Conservation (phyloP, 1,140 invertebrate genomes). For the Apocrypta bakeri region DNA sequence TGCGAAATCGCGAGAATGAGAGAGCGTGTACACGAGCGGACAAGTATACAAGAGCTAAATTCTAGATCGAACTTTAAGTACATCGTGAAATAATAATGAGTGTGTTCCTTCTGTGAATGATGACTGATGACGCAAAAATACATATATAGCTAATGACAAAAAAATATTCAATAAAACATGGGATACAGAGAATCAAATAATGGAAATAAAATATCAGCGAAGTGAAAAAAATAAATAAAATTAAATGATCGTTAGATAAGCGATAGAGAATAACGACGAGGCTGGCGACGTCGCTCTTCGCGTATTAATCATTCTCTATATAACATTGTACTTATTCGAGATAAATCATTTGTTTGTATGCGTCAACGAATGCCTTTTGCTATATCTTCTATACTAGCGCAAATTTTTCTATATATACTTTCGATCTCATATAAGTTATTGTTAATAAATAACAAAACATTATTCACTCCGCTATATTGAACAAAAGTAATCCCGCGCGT, state of each 20-base stretch:
- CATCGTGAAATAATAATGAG: constrained; percentile 24
- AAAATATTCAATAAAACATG: not conserved
- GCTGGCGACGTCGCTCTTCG: constrained; percentile 42
- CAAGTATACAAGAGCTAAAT: constrained; percentile 20
- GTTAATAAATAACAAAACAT: constrained; percentile 13
- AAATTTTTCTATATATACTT: constrained; percentile 50
- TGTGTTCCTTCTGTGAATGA: not conserved
- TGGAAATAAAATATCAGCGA: constrained; percentile 17
- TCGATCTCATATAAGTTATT: constrained; percentile 38
- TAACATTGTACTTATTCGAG: constrained; percentile 37
- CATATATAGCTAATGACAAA: not conserved
- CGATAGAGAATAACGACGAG: constrained; percentile 35
- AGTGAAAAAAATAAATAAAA: constrained; percentile 12
- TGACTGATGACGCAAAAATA: constrained; percentile 22
- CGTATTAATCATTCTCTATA: constrained; percentile 22
- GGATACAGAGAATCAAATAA: constrained; percentile 46
- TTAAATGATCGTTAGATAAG: constrained; percentile 22
- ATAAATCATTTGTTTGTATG: constrained; percentile 17
- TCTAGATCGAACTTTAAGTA: constrained; percentile 14
- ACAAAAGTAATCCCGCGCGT: constrained; percentile 1
- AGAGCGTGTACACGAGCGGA: not conserved
- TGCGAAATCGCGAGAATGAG: not conserved
- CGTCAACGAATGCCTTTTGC: constrained; percentile 48
- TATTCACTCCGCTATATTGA: constrained; percentile 8
- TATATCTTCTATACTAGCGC: constrained; percentile 39